Evolutionary conservation across 2,113 vertebrate species (phyloP).

Genomic region (Neolamprologus longior): DNA sequence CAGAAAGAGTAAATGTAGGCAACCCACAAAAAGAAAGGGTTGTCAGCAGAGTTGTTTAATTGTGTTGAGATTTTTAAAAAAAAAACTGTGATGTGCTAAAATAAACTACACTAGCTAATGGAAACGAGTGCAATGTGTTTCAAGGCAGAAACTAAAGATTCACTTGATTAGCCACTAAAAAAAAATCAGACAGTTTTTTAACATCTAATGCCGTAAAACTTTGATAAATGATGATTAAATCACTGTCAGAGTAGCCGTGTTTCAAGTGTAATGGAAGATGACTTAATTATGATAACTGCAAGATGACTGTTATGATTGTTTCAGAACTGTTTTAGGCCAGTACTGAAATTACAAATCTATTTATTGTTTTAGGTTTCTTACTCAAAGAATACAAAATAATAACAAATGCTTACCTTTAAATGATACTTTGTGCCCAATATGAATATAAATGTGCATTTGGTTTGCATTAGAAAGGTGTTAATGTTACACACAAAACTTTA

Average conservation of each 20-base stretch:
- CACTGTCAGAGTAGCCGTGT: not conserved
- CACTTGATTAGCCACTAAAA: not conserved
- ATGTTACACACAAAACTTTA: not conserved
- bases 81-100: not conserved
- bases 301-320: not conserved
- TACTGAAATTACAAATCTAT: not conserved
- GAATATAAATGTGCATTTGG: not conserved
- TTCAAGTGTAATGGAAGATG: not conserved
- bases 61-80: not conserved
- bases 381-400: not conserved
- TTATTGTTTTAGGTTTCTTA: not conserved
- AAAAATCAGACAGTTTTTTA: not conserved
- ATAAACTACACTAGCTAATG: not conserved
- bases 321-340: not conserved
- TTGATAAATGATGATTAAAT: not conserved
- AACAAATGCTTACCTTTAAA: not conserved
- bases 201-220: not conserved
- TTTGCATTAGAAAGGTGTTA: not conserved
- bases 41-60: not conserved
- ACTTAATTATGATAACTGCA: not conserved
- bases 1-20: not conserved
- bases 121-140: not conserved
- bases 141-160: not conserved
- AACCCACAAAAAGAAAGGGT: not conserved
- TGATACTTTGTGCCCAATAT: not conserved